Percentiles rank a stretch among this genome's conserved stretches.
Conservation (phyloP, 1,140 invertebrate species). For the Periplaneta americana region DNA sequence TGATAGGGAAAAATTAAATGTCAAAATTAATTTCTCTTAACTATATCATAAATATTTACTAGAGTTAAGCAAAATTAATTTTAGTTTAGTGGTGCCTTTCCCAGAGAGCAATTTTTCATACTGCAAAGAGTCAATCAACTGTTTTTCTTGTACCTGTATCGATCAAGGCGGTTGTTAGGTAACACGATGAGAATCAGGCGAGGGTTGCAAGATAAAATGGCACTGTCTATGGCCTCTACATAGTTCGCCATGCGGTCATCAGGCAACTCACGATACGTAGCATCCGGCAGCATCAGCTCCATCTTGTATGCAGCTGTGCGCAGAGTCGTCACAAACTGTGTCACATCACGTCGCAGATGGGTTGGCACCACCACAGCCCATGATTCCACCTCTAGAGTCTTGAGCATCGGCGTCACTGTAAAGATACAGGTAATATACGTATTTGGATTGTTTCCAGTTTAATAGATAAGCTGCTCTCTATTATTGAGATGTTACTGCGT, state of each 20-base stretch:
- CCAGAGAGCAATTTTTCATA: too few species aligned
- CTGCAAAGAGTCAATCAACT: too few species aligned
- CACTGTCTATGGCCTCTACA: slow-evolving; percentile 45
- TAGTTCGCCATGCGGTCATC: slow-evolving; percentile 32
- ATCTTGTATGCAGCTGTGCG: background rate
- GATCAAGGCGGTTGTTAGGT: slow-evolving; percentile 60
- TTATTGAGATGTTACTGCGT: too few species aligned
- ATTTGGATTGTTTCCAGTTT: too few species aligned
- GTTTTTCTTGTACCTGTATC: slow-evolving; percentile 5
- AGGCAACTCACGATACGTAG: background rate
- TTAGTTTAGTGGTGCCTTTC: too few species aligned
- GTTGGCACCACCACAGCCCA: slow-evolving; percentile 3
- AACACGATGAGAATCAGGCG: slow-evolving; percentile 61
- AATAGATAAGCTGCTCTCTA: too few species aligned
- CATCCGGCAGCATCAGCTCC: background rate
- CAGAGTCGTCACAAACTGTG: background rate
- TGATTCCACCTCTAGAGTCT: background rate
- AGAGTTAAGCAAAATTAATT: too few species aligned
- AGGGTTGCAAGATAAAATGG: slow-evolving; percentile 45
- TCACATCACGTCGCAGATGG: background rate
- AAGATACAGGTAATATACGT: too few species aligned
- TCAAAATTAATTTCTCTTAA: too few species aligned
- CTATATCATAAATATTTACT: too few species aligned
- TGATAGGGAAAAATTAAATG: too few species aligned
- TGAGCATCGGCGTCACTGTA: slow-evolving; percentile 4